Percentiles rank a stretch among this genome's conserved stretches.
Conservation (phyloP, 2,113 vertebrate species). For the Gadus chalcogrammus region DNA sequence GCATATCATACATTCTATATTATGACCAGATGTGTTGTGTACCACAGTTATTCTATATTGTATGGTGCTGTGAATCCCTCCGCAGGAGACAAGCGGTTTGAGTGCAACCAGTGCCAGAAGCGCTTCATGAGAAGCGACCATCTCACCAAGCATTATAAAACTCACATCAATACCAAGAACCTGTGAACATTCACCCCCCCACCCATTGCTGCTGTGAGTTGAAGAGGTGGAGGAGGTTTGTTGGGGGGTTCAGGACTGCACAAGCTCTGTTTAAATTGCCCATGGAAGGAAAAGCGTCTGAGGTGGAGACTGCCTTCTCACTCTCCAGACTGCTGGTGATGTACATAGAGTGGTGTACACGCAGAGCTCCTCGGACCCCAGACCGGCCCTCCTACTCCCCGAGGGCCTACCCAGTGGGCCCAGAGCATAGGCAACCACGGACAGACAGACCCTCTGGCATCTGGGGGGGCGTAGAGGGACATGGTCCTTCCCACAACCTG, state of each 20-base stretch:
- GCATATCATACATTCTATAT: too few relatives aligned
- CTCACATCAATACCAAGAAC: slow-evolving; percentile 97
- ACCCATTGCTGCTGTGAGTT: background rate
- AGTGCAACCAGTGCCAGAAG: slow-evolving; percentile 96
- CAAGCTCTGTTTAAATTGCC: slow-evolving; percentile 18
- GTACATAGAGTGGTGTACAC: slow-evolving; percentile 35
- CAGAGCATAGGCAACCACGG: too few relatives aligned
- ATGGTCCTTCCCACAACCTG: too few relatives aligned
- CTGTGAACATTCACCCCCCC: slow-evolving; percentile 73
- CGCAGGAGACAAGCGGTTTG: slow-evolving; percentile 94
- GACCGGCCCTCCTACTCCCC: slow-evolving; percentile 13
- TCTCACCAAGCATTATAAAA: slow-evolving; percentile 99
- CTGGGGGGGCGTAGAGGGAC: too few relatives aligned
- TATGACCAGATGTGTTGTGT: too few relatives aligned
- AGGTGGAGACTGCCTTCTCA: slow-evolving; percentile 8
- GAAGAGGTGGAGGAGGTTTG: background rate
- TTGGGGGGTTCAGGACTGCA: slow-evolving; percentile 13
- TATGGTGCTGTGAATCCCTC: slow-evolving; percentile 11
- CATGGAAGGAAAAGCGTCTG: slow-evolving; percentile 29
- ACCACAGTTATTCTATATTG: too few relatives aligned
- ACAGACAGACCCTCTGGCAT: too few relatives aligned
- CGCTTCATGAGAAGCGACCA: slow-evolving; percentile 98
- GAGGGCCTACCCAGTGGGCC: too few relatives aligned
- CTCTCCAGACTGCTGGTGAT: slow-evolving; percentile 29
- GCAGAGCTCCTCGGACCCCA: too few relatives aligned